Base-by-base conservation (phyloP, 1,140 invertebrate genomes). In the Camponotus floridanus region DNA sequence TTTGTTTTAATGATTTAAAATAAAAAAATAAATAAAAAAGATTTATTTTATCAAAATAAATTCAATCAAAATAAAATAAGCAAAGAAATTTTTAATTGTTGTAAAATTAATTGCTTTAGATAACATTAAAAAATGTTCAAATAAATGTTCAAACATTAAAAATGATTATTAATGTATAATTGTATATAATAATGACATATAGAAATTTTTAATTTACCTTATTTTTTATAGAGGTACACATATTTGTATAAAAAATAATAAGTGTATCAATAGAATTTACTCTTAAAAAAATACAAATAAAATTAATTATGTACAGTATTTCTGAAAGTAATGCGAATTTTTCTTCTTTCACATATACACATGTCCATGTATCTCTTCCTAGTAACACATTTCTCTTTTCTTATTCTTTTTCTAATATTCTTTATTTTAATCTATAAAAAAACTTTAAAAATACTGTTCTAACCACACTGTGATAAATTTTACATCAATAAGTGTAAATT, bases 161-260 rank as follows among this genome's bases (percentile, higher is more conserved):
- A 65, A 8, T 86, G 71, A 71, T 55, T 71, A n/a, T 55, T 84
- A 42, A 36, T 39, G 6, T n/a, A 0, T 33, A 67, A 26, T 26
- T 26, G 26, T 26, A 26, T 1, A n/a, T 26, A 26, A 15, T 33
- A 48, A 65, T 71, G 71, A 57, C 48, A 45, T 39, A 81, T 11
- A 76, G 45, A 21, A 36, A 21, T 51, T 71, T 55, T 9, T 36
- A 76, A 42, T 26, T 87, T 59, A 85, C 86, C 45, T 76, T 87
- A 33, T 87, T 51, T 36, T 48, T 79, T 4, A 79, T 13, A 5
- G 62, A 68, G 26, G 62, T 39, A 11, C 76, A 79, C 76, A 79
- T 79, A 9, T 67, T 21, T 13, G 6, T 26, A 4, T 33, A 7
- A 13, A 31, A 64, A 33, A 42, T 62, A 55, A 5, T 26, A 26